phyloP scores from a whole-genome alignment of 2,113 vertebrate species.

The Apeltes quadracus region DNA sequence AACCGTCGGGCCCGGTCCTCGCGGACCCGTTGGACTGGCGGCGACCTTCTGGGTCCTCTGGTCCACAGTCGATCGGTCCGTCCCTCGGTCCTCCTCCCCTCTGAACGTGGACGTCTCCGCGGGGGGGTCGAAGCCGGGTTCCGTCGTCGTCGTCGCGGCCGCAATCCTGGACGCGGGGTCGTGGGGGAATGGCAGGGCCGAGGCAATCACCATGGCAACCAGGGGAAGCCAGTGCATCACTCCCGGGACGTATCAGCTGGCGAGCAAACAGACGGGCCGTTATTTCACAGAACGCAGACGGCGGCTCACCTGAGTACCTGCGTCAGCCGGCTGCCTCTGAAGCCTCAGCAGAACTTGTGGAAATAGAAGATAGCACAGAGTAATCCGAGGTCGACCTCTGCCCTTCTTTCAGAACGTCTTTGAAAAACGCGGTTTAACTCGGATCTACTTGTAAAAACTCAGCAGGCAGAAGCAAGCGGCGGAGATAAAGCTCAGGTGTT shows the following conservation, averaged over 20 bases:
- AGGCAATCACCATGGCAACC: constrained; percentile 89
- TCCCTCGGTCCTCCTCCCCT: constrained; percentile 29
- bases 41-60: neutral
- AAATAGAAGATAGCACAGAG: too few species aligned
- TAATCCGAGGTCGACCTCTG: constrained; percentile 25
- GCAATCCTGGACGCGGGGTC: constrained; percentile 75
- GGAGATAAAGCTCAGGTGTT: constrained; percentile 22
- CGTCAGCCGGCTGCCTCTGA: constrained; percentile 28
- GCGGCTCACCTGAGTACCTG: constrained; percentile 8
- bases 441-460: constrained; percentile 16
- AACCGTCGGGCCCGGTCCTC: constrained; percentile 27
- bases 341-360: constrained; percentile 68
- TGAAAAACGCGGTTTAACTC: neutral
- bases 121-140: constrained; percentile 57
- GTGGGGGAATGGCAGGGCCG: constrained; percentile 84
- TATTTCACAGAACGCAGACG: constrained; percentile 47
- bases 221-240: constrained; percentile 89
- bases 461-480: neutral
- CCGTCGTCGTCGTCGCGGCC: constrained; percentile 47
- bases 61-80: constrained; percentile 22
- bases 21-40: constrained; percentile 6
- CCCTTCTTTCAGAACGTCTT: neutral
- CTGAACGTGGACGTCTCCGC: constrained; percentile 37
- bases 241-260: constrained; percentile 85
- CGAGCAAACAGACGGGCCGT: neutral